phyloP scores from a whole-genome alignment of 2,888 invertebrate species.

The Rutpela maculata region DNA sequence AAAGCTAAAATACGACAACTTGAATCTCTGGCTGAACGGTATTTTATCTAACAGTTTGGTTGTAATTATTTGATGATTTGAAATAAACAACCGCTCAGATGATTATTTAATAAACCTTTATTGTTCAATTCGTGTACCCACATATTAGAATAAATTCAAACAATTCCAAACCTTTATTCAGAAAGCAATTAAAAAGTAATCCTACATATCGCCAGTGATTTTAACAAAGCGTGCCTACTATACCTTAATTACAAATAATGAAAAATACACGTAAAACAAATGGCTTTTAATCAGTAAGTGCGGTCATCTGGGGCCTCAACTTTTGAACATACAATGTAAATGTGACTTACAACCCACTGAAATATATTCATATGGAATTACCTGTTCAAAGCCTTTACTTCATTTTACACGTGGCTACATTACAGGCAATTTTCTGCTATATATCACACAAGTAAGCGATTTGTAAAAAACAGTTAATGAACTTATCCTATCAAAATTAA shows the following conservation, averaged over 20 bases:
- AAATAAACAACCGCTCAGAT: background rate
- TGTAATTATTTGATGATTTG: background rate
- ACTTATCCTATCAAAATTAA: background rate
- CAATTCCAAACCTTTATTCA: background rate
- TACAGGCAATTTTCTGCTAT: background rate
- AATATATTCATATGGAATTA: conserved; percentile 10
- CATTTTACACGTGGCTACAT: conserved; percentile 7
- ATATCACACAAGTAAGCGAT: background rate
- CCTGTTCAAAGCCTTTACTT: background rate
- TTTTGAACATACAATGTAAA: background rate
- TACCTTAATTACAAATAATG: background rate
- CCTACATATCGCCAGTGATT: background rate
- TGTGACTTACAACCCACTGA: conserved; percentile 2
- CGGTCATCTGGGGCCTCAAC: background rate
- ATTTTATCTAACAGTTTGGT: no score
- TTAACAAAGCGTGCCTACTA: background rate
- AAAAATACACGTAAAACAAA: background rate
- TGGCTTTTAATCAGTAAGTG: conserved; percentile 7
- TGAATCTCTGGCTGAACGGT: no score
- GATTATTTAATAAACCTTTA: background rate
- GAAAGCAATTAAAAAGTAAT: conserved; percentile 7
- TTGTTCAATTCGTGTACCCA: background rate
- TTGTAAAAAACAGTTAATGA: background rate
- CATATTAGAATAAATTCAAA: background rate
- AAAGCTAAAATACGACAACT: no score